Percentiles rank a stretch among this genome's conserved stretches.
phyloP scores from a whole-genome alignment of 2,113 vertebrate genomes.

The Paradoxurus hermaphroditus region DNA sequence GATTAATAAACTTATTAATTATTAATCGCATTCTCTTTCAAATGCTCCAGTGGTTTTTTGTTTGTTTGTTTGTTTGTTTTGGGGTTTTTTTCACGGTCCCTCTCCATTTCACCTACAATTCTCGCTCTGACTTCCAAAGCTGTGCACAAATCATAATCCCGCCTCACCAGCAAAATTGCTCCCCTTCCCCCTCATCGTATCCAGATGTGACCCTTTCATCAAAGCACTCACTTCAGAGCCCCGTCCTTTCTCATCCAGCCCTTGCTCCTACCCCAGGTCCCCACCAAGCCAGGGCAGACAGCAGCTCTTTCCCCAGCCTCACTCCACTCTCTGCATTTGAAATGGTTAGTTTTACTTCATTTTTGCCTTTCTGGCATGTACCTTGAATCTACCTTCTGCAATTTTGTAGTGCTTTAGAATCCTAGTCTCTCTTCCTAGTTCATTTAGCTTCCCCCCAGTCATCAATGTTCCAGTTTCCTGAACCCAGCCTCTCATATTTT shows the following conservation, averaged over 20 bases:
- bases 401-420: neutral
- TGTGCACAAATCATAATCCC: neutral
- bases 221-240: neutral
- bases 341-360: neutral
- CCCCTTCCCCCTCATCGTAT: neutral
- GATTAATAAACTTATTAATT: neutral
- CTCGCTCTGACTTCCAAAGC: neutral
- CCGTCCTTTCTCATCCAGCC: neutral
- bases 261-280: neutral
- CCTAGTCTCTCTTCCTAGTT: neutral
- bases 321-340: neutral
- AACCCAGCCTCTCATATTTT: neutral
- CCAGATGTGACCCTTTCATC: neutral
- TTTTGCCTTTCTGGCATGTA: neutral
- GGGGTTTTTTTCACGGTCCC: no score
- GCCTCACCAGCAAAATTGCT: neutral
- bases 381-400: neutral
- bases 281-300: neutral
- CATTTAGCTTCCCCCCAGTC: neutral
- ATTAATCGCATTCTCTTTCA: neutral
- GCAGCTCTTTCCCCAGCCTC: neutral
- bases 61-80: neutral
- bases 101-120: neutral
- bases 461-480: neutral
- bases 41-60: neutral